Conservation (phyloP, 2,797 vertebrate genomes). For the Chaenodraco wilsoni region DNA sequence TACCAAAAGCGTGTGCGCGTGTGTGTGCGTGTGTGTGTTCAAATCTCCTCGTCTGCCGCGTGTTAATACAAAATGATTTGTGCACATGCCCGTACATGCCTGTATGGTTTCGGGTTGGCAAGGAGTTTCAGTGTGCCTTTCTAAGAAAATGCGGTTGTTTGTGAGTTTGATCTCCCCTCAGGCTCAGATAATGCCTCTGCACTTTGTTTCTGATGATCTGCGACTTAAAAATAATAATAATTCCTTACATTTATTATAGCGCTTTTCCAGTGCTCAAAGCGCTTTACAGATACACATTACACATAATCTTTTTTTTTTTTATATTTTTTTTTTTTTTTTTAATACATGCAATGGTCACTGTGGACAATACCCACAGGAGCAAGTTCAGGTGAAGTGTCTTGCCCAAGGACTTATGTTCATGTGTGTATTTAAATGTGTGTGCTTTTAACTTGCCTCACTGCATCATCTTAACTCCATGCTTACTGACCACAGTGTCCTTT, state of each 20-base stretch:
- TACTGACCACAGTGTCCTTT: constrained; percentile 32
- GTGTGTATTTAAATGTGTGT: constrained; percentile 20
- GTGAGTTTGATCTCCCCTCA: constrained; percentile 11
- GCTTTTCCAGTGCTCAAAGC: too few relatives aligned
- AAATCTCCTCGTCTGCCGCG: constrained; percentile 60
- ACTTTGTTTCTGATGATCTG: constrained; percentile 45
- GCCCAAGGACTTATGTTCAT: constrained; percentile 1
- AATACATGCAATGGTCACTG: too few relatives aligned
- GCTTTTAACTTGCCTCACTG: constrained; percentile 6
- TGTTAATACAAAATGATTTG: constrained; percentile 58
- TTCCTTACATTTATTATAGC: too few relatives aligned
- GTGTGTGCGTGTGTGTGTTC: neutral
- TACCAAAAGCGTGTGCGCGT: constrained; percentile 1
- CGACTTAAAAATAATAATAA: neutral
- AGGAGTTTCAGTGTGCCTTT: constrained; percentile 53
- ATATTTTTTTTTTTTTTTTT: too few relatives aligned
- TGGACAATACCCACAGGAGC: too few relatives aligned
- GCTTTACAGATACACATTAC: too few relatives aligned
- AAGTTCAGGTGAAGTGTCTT: too few relatives aligned
- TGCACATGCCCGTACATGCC: constrained; percentile 59
- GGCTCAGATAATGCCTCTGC: constrained; percentile 27
- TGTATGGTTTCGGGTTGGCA: constrained; percentile 47
- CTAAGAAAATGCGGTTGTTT: constrained; percentile 46
- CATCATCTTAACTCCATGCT: constrained; percentile 23
- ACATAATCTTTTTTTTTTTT: too few relatives aligned